phyloP scores from a whole-genome alignment of 2,797 vertebrate species.

The Labeo calbasu region DNA sequence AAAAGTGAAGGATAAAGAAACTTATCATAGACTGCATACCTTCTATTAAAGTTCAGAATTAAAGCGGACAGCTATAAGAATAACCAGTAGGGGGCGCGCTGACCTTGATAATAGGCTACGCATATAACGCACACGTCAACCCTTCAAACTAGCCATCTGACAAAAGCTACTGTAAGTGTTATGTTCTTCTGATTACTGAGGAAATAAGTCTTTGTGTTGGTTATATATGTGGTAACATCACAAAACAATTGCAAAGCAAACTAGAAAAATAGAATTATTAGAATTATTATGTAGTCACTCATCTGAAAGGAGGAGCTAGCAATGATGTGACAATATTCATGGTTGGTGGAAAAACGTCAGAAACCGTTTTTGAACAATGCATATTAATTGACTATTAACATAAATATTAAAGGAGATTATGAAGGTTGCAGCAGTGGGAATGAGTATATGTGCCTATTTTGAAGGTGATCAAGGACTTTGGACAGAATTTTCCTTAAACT shows the following conservation, averaged over 20 bases:
- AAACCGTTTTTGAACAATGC: neutral
- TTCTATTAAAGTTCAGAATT: neutral
- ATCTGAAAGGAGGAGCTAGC: neutral
- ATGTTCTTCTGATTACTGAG: neutral
- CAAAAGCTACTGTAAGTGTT: neutral
- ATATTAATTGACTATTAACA: neutral
- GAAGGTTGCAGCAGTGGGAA: neutral
- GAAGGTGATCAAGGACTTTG: neutral
- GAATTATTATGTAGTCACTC: neutral
- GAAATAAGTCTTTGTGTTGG: neutral
- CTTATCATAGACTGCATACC: neutral
- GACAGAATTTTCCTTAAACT: neutral
- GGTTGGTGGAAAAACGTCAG: neutral
- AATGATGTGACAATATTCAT: neutral
- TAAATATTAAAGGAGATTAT: neutral
- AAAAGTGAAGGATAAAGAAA: neutral
- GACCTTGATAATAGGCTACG: slow-evolving; percentile 1
- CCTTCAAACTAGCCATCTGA: neutral
- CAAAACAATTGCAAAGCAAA: neutral
- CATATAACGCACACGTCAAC: neutral
- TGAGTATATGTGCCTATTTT: neutral
- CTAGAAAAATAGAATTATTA: neutral
- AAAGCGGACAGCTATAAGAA: neutral
- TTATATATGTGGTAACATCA: neutral
- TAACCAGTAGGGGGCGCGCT: slow-evolving; percentile 46